Evolutionary conservation across 2,797 vertebrate genomes (phyloP).

Genomic region (Bufotes viridis): DNA sequence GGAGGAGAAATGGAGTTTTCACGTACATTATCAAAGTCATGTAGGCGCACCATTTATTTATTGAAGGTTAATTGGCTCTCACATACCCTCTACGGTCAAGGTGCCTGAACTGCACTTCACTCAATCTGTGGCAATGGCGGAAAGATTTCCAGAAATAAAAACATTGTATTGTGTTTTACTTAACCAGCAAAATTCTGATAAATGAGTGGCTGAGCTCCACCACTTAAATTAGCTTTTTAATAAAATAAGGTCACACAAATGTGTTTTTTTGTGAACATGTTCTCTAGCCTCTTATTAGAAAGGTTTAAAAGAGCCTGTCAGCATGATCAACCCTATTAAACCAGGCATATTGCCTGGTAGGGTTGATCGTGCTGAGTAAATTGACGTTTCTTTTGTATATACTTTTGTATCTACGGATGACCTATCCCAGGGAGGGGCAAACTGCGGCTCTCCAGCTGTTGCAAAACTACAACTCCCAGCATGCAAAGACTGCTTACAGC

Average conservation of each 20-base stretch:
- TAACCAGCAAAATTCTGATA: conserved; percentile 66
- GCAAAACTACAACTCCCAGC: too few relatives aligned
- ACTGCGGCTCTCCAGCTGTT: too few relatives aligned
- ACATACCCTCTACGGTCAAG: conserved; percentile 48
- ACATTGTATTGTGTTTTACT: conserved; percentile 62
- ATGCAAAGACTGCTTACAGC: too few relatives aligned
- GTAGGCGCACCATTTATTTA: conserved; percentile 41
- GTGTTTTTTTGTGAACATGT: neutral
- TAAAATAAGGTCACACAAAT: conserved; percentile 67
- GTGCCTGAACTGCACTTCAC: conserved; percentile 50
- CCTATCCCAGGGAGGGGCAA: too few relatives aligned
- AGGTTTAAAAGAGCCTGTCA: neutral
- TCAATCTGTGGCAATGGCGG: conserved; percentile 34
- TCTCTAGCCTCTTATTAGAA: neutral
- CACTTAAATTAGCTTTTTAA: conserved; percentile 8
- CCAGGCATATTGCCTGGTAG: too few relatives aligned
- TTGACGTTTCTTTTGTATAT: too few relatives aligned
- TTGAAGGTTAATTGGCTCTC: conserved; percentile 55
- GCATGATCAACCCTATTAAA: too few relatives aligned
- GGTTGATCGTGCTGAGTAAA: too few relatives aligned
- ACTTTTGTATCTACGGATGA: too few relatives aligned
- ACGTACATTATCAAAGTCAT: conserved; percentile 40
- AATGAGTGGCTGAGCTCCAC: conserved; percentile 72
- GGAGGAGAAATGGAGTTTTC: conserved; percentile 60
- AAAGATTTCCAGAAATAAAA: conserved; percentile 61